Evolutionary conservation across 2,888 invertebrate species (phyloP), one percentile per base, ranked within the genome.

Genomic region (Spialia ferax): DNA sequence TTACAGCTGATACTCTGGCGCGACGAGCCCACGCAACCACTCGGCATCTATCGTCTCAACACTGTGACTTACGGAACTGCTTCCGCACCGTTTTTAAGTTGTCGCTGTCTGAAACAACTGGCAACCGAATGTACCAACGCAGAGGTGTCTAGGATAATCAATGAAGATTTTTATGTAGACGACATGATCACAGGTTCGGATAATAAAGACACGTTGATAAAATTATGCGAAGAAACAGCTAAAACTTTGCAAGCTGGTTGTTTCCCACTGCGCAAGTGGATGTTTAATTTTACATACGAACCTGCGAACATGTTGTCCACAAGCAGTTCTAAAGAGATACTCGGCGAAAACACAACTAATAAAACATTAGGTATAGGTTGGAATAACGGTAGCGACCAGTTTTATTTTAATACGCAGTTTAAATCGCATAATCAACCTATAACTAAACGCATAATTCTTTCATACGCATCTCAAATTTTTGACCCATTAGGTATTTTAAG

Each of bases 31-130:
- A 32, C 60, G 15, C 11, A 63, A 11, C 71, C 70, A 7, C 26
- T 77, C 2, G 59, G 70, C 18, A 50, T 65, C 0, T 72, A 66
- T 22, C 55, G 56, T 8, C 56, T 74, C 26, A 74, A 74, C 50
- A 76, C 73, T 3, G 63, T 74, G 4, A 74, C 74, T 6, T 76
- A 75, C 29, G 75, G 75, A 6, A 73, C 72, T 0, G 69, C 74
- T 0, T 70, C 74, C 7, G 75, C 75, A 6, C 71, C 74, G 6
- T 81, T 69, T 61, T 62, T 79, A 7, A 77, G 77, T 26, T 74
- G 73, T 22, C 68, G 79, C 7, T 78, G 78, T 23, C 6, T 81
- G 0, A 71, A 71, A 32, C 78, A 79, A 65, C 55, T 82, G 0
- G 79, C 77, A 0, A 13, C 59, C 1, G 79, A 82, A 23, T 74